A percentile compares a stretch with the other conserved stretches of the same genome.
These are phyloP conservation scores for Drosophila athabasca DNA, from an alignment of 1,140 invertebrate genomes.

Conservation along the genomic window DNA sequence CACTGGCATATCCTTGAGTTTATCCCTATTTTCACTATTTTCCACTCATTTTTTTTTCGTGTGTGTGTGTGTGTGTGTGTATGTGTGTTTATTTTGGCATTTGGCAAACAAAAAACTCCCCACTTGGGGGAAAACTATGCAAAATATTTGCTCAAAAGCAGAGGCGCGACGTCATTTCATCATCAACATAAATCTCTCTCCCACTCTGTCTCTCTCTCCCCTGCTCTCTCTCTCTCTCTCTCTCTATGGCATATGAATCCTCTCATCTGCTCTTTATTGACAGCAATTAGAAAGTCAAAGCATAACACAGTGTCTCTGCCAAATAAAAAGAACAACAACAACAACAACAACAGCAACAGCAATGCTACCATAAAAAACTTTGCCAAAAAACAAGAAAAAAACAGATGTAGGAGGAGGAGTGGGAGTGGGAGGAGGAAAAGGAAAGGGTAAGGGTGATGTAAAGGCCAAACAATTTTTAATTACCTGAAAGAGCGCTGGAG, in stretches of 20 bases:
- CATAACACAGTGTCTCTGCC: constrained; percentile 50
- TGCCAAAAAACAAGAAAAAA: constrained; percentile 14
- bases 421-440: background rate
- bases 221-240: constrained; percentile 4
- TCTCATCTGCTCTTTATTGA: constrained; percentile 51
- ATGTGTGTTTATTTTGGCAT: constrained; percentile 7
- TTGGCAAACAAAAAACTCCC: constrained; percentile 68
- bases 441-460: constrained; percentile 15
- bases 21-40: constrained; percentile 8
- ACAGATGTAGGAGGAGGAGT: background rate
- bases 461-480: constrained; percentile 78
- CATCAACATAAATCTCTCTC: constrained; percentile 47
- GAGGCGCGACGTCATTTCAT: constrained; percentile 5
- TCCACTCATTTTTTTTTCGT: constrained; percentile 1
- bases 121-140: constrained; percentile 57
- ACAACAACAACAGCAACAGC: background rate
- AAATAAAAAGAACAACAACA: constrained; percentile 40
- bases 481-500: constrained; percentile 42
- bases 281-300: constrained; percentile 81
- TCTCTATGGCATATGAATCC: too few relatives aligned
- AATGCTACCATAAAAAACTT: constrained; percentile 6
- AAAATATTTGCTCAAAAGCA: constrained; percentile 77
- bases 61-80: background rate
- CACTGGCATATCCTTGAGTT: background rate
- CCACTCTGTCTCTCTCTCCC: background rate